A percentile compares a stretch with the other conserved stretches of the same genome.
phyloP scores from a whole-genome alignment of 2,113 vertebrate genomes.

The Arvicanthis niloticus region DNA sequence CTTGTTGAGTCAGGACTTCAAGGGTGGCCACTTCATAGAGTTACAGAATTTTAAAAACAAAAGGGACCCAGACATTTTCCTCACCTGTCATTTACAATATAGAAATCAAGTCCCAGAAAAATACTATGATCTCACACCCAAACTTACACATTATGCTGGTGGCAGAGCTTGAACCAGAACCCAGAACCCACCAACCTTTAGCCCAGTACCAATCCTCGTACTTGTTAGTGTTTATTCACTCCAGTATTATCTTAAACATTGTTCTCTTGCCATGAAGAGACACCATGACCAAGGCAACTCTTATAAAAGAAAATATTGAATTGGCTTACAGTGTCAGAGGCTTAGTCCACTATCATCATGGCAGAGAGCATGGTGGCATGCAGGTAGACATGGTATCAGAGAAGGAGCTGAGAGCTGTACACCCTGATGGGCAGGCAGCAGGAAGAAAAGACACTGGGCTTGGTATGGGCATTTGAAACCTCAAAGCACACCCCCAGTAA shows the following conservation, averaged over 20 bases:
- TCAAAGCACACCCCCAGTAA: not conserved
- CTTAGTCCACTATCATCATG: not conserved
- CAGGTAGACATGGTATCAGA: not conserved
- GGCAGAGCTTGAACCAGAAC: not conserved
- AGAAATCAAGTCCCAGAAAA: slow-evolving; percentile 8
- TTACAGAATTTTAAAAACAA: not conserved
- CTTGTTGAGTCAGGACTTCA: slow-evolving; percentile 37
- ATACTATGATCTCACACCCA: not conserved
- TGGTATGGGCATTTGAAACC: not conserved
- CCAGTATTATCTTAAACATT: not conserved
- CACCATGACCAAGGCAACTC: not conserved
- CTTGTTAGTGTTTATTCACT: not conserved
- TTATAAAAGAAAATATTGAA: not conserved
- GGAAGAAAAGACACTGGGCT: not conserved
- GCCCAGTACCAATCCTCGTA: not conserved
- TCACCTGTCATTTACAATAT: not conserved
- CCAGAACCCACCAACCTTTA: not conserved
- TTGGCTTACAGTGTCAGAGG: not conserved
- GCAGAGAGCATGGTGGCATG: no score
- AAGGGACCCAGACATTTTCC: not conserved
- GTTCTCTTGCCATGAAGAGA: not conserved
- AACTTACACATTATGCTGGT: not conserved
- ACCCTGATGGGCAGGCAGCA: not conserved
- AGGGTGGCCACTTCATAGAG: not conserved
- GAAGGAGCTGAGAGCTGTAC: not conserved